A percentile compares a stretch with the other conserved stretches of the same genome.
phyloP scores from a whole-genome alignment of 2,888 invertebrate species.

The Dione vanillae region DNA sequence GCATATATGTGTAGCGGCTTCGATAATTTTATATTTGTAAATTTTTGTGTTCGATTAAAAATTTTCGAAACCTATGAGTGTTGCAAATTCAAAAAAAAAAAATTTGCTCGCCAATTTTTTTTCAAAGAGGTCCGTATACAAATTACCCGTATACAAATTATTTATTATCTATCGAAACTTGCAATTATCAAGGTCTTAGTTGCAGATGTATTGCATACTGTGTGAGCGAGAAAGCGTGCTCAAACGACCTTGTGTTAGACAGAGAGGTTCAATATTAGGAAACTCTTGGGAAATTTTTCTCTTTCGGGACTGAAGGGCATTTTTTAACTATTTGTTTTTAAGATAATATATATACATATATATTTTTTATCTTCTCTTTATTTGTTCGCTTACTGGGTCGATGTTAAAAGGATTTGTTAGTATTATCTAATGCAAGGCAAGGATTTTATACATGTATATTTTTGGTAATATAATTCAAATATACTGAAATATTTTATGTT shows the following conservation, averaged over 20 bases:
- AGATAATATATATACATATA: conserved; percentile 47
- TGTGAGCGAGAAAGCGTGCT: conserved; percentile 68
- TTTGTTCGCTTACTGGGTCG: conserved; percentile 69
- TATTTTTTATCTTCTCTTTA: conserved; percentile 58
- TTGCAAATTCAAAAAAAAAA: not conserved
- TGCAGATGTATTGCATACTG: conserved; percentile 82
- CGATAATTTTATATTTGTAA: conserved; percentile 1
- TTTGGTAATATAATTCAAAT: not conserved
- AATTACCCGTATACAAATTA: conserved; percentile 80
- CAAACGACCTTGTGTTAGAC: conserved; percentile 70
- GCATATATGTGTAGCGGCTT: conserved; percentile 5
- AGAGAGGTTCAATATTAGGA: conserved; percentile 75
- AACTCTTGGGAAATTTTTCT: conserved; percentile 83
- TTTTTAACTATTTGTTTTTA: conserved; percentile 73
- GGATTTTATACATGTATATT: not conserved
- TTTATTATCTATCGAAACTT: conserved; percentile 84
- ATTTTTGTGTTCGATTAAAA: not conserved
- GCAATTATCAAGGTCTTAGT: conserved; percentile 82
- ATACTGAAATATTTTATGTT: not conserved
- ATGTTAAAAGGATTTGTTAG: conserved; percentile 27
- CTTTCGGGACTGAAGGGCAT: conserved; percentile 79
- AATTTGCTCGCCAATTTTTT: conserved; percentile 49
- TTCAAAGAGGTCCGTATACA: conserved; percentile 68
- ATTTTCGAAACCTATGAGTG: conserved; percentile 18
- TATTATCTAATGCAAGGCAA: conserved; percentile 28